Percentiles rank a stretch among this genome's conserved stretches.
Conservation (phyloP, 2,113 vertebrate species). For the Protomyctophum bolini region DNA sequence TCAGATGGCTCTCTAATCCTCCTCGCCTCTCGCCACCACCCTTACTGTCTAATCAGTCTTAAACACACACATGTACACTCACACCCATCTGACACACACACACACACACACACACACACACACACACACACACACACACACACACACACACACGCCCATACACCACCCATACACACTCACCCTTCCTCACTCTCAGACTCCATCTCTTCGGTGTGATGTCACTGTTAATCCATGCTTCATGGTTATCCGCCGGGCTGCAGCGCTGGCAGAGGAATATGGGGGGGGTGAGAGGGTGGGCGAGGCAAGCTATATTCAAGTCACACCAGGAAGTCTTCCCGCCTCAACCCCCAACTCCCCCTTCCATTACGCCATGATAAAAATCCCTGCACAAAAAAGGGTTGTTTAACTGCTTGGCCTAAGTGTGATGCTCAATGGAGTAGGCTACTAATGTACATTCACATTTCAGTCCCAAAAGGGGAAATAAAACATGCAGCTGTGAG, state of each 20-base stretch:
- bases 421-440: conserved; percentile 36
- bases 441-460: conserved; percentile 38
- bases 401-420: conserved; percentile 15
- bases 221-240: conserved; percentile 73
- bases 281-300: conserved; percentile 21
- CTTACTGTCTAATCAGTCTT: conserved; percentile 79
- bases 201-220: conserved; percentile 77
- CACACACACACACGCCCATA: background rate
- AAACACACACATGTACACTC: conserved; percentile 67
- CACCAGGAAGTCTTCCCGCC: conserved; percentile 59
- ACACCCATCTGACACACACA: conserved; percentile 59
- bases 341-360: conserved; percentile 41
- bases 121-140: conserved; percentile 24
- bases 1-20: conserved; percentile 80
- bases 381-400: conserved; percentile 19
- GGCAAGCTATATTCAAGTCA: conserved; percentile 45
- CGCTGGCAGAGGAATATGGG: conserved; percentile 61
- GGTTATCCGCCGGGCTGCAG: conserved; percentile 76
- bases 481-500: conserved; percentile 51
- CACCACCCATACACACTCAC: conserved; percentile 47
- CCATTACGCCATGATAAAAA: conserved; percentile 34
- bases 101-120: conserved; percentile 31
- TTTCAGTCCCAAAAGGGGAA: conserved; percentile 41
- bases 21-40: conserved; percentile 70
- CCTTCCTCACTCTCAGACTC: conserved; percentile 69